Percentiles rank a stretch among this genome's conserved stretches.
Evolutionary conservation across 2,888 invertebrate species (phyloP).

Genomic region (Cosmia pyralina): DNA sequence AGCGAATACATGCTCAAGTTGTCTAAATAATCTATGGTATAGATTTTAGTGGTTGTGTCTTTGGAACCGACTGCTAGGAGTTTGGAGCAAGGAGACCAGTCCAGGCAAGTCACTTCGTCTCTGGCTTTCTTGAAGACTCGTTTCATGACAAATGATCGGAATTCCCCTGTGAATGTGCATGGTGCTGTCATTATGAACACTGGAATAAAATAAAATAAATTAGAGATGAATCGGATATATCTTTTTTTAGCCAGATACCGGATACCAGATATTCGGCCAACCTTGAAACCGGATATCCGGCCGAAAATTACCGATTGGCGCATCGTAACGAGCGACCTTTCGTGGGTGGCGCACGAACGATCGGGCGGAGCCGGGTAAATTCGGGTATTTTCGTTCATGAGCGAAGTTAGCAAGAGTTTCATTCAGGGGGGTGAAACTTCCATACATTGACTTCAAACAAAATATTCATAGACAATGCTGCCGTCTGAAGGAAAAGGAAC

Average conservation of each 20-base stretch:
- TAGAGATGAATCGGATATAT: not conserved
- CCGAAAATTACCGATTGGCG: not conserved
- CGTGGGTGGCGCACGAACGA: not conserved
- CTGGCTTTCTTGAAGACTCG: conserved; percentile 95
- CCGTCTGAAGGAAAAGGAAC: too few species aligned
- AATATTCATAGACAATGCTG: too few species aligned
- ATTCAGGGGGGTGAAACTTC: too few species aligned
- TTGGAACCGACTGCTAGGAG: conserved; percentile 97
- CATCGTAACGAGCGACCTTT: not conserved
- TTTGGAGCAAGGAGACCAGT: conserved; percentile 98
- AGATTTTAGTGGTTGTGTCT: conserved; percentile 96
- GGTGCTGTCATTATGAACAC: conserved; percentile 97
- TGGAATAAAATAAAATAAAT: conserved; percentile 80
- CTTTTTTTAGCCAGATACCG: not conserved
- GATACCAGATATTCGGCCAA: not conserved
- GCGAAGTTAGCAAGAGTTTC: not conserved
- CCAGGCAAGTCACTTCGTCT: conserved; percentile 96
- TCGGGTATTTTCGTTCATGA: not conserved
- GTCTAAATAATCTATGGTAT: conserved; percentile 93
- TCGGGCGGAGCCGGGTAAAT: not conserved
- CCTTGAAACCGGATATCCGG: not conserved
- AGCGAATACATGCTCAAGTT: conserved; percentile 95
- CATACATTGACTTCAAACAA: too few species aligned
- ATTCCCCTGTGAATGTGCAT: conserved; percentile 94
- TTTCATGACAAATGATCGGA: conserved; percentile 96